Conservation (phyloP, 92 coral and sea anemone species). For the Zoanthus solanderi region DNA sequence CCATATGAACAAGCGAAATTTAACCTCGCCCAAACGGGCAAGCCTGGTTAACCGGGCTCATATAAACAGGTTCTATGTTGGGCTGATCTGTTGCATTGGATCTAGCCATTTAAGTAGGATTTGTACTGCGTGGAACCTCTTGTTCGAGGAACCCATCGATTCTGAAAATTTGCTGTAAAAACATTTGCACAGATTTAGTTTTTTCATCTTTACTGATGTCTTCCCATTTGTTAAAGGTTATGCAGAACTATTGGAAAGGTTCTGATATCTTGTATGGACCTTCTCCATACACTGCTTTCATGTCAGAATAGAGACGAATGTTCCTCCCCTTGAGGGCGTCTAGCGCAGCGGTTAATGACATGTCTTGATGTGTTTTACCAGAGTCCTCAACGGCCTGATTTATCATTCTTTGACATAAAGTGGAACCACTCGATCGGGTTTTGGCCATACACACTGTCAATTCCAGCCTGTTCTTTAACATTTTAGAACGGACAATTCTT, state of each 20-base stretch:
- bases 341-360: constrained; percentile 46
- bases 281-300: constrained; percentile 63
- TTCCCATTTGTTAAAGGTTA: constrained; percentile 52
- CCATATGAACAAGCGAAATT: constrained; percentile 6
- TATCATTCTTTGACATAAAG: constrained; percentile 62
- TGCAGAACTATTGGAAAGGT: constrained; percentile 18
- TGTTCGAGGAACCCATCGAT: background rate
- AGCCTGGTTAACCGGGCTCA: background rate
- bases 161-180: constrained; percentile 43
- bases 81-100: background rate
- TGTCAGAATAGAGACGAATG: constrained; percentile 43
- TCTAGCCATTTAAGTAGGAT: background rate
- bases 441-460: constrained; percentile 60
- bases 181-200: constrained; percentile 14
- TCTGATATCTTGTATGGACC: constrained; percentile 52
- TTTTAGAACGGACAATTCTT: constrained; percentile 44
- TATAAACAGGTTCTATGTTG: background rate
- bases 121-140: constrained; percentile 14
- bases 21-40: constrained; percentile 9
- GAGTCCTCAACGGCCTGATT: constrained; percentile 13
- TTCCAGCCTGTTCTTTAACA: constrained; percentile 50
- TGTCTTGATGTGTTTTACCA: constrained; percentile 44
- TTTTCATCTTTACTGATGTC: constrained; percentile 33
- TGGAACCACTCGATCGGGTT: constrained; percentile 71
- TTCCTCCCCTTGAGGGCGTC: constrained; percentile 48